Percentiles rank a stretch among this genome's conserved stretches.
phyloP scores from a whole-genome alignment of 2,797 vertebrate species.

The Threskiornis aethiopicus region DNA sequence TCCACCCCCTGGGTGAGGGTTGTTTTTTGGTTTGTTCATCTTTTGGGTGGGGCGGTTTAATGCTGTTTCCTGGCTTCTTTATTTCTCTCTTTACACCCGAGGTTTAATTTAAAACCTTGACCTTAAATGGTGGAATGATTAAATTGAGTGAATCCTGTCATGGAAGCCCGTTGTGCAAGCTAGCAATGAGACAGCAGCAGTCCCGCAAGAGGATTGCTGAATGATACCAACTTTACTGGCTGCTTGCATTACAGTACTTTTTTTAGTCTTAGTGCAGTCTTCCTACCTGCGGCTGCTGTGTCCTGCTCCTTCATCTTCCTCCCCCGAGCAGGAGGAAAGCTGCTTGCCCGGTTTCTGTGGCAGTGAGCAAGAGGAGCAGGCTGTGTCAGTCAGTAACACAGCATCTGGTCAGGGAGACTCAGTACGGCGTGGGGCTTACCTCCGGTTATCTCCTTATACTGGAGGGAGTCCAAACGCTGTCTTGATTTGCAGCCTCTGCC shows the following conservation, averaged over 20 bases:
- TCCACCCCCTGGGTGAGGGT: neutral
- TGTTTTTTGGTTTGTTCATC: neutral
- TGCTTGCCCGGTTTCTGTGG: neutral
- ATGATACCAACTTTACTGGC: neutral
- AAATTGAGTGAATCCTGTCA: neutral
- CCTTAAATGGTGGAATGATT: neutral
- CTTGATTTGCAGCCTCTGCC: neutral
- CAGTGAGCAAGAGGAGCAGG: neutral
- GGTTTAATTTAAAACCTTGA: neutral
- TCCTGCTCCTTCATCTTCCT: neutral
- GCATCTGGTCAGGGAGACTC: neutral
- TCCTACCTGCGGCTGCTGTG: neutral
- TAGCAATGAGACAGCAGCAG: fast-evolving
- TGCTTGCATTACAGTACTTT: neutral
- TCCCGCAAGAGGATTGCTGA: neutral
- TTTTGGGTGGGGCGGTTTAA: neutral
- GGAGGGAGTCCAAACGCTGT: fast-evolving
- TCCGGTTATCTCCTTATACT: neutral
- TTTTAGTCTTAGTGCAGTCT: neutral
- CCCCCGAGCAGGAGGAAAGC: neutral
- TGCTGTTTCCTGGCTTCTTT: neutral
- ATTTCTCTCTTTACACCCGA: neutral
- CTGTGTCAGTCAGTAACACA: neutral
- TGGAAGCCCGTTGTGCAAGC: neutral
- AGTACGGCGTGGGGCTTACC: fast-evolving